A percentile compares a stretch with the other conserved stretches of the same genome.
Evolutionary conservation across 2,113 vertebrate species (phyloP).

Genomic region (Campylorhamphus procurvoides): DNA sequence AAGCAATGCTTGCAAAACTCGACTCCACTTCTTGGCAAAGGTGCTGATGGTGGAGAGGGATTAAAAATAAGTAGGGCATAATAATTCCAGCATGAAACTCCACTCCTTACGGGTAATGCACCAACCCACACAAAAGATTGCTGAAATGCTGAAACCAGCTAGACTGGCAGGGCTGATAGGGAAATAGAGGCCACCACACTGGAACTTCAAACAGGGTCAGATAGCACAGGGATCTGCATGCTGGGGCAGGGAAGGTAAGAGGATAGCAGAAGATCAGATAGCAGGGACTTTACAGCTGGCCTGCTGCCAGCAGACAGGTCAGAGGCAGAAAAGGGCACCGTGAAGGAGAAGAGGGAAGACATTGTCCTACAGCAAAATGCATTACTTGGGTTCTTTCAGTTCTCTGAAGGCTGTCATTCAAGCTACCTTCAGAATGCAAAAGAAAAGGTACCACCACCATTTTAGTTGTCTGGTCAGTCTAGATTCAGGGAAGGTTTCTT

Average conservation of each 20-base stretch:
- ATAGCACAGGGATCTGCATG: not conserved
- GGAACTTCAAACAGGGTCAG: slow-evolving; percentile 16
- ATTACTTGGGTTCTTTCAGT: not conserved
- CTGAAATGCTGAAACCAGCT: slow-evolving; percentile 40
- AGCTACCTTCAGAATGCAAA: not conserved
- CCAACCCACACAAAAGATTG: not conserved
- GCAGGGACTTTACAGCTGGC: not conserved
- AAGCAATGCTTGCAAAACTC: not conserved
- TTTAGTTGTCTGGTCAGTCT: not conserved
- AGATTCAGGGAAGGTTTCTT: not conserved
- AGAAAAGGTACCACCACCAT: accelerated
- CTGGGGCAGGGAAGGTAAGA: slow-evolving; percentile 13
- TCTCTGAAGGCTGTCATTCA: not conserved
- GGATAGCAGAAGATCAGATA: slow-evolving; percentile 2
- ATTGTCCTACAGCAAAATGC: not conserved
- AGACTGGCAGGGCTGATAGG: slow-evolving; percentile 11
- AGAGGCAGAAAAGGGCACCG: not conserved
- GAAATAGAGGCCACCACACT: not conserved
- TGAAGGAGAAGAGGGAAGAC: not conserved
- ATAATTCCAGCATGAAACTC: slow-evolving; percentile 23
- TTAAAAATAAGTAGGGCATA: slow-evolving; percentile 46
- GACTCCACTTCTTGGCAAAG: not conserved
- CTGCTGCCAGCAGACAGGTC: not conserved
- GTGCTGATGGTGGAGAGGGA: not conserved
- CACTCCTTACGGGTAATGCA: not conserved